These are phyloP conservation scores for Lycopodina hypogea DNA, from an alignment of 37 sponge, comb jelly and placozoan genomes.

Conservation along the genomic window DNA sequence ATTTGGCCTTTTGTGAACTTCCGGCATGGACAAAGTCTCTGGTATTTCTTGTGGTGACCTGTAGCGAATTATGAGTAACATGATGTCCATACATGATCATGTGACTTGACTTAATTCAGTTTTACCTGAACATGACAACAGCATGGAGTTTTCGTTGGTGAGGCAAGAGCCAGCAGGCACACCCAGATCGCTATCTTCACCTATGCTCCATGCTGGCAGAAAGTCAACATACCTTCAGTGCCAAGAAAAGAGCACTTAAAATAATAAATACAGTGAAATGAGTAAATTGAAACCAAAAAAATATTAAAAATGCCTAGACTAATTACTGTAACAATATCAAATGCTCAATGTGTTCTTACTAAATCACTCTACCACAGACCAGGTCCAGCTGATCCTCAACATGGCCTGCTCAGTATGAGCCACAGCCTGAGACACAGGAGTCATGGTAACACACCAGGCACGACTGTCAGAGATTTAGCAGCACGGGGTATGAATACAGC, in stretches of 20 bases:
- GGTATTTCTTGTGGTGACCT: slow-evolving; percentile 48
- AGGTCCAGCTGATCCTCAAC: too few relatives aligned
- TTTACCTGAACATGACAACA: slow-evolving; percentile 68
- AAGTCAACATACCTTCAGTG: slow-evolving; percentile 40
- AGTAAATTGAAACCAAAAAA: neutral
- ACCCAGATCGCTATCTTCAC: neutral
- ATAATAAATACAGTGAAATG: neutral
- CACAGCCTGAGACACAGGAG: too few relatives aligned
- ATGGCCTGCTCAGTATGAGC: too few relatives aligned
- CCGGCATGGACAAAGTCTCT: slow-evolving; percentile 66
- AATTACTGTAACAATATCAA: neutral
- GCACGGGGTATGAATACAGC: too few relatives aligned
- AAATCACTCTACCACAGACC: too few relatives aligned
- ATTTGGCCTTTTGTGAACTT: slow-evolving; percentile 45
- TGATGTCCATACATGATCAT: neutral
- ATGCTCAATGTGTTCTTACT: too few relatives aligned
- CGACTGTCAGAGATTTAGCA: too few relatives aligned
- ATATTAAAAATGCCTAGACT: neutral
- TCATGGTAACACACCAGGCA: too few relatives aligned
- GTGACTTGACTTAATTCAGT: neutral
- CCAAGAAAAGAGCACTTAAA: neutral
- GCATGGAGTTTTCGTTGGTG: slow-evolving; percentile 50
- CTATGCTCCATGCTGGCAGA: slow-evolving; percentile 39
- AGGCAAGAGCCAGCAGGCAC: slow-evolving; percentile 44
- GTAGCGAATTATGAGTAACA: neutral